phyloP scores from a whole-genome alignment of 2,888 invertebrate species.

The Acanthopleura granulata region DNA sequence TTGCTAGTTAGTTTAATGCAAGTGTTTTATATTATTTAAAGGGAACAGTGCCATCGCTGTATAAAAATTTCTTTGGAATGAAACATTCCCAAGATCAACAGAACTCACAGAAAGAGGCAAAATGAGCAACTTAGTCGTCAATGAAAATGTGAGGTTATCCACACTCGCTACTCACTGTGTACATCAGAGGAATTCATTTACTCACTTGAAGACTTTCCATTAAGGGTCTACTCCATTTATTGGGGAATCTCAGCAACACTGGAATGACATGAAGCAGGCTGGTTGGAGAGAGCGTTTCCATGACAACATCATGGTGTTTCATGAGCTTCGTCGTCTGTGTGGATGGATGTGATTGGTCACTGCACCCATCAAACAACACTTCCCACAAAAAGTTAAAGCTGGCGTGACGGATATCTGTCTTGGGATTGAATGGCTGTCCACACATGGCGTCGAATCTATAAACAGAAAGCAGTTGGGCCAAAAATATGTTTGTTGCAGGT shows the following conservation, averaged over 20 bases:
- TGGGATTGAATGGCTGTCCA: neutral
- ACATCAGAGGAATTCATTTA: no score
- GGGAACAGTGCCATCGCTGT: no score
- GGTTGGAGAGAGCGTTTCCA: slow-evolving; percentile 6
- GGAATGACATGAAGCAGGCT: neutral
- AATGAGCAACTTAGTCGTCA: no score
- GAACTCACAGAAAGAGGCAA: no score
- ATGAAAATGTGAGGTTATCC: no score
- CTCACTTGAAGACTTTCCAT: neutral
- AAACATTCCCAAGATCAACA: no score
- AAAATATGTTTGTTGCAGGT: no score
- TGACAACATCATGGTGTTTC: slow-evolving; percentile 5
- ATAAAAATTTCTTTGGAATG: no score
- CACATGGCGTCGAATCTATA: neutral
- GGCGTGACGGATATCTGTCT: neutral
- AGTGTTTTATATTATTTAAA: no score
- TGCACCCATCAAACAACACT: neutral
- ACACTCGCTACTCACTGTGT: no score
- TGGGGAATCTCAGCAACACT: neutral
- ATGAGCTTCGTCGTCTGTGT: neutral
- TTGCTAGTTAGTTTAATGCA: no score
- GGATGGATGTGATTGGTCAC: neutral
- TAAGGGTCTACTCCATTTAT: neutral
- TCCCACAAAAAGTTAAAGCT: neutral
- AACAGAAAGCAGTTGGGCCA: neutral